Percentiles rank a stretch among this genome's conserved stretches.
Conservation (phyloP, 1,140 invertebrate genomes). For the Muscidifurax raptorellus region DNA sequence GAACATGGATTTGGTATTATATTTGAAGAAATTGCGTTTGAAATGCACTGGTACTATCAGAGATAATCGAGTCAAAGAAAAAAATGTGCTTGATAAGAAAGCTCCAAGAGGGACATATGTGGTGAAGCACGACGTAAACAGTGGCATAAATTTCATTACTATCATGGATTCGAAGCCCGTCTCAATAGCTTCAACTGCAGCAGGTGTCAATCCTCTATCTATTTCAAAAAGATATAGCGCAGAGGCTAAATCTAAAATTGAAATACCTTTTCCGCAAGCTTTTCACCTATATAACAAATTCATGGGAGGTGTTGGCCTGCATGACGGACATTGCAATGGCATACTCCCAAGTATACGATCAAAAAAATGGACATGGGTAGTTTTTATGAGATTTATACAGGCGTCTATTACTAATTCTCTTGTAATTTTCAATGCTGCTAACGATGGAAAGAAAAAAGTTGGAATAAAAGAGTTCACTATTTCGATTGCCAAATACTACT, state of each 20-base stretch:
- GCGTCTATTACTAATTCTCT: slow-evolving; percentile 43
- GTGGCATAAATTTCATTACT: slow-evolving; percentile 54
- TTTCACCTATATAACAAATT: no score
- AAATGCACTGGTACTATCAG: slow-evolving; percentile 49
- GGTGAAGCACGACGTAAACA: slow-evolving; percentile 52
- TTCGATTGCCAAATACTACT: slow-evolving; percentile 35
- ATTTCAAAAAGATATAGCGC: slow-evolving; percentile 17
- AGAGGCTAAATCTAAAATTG: slow-evolving; percentile 34
- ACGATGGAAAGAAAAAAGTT: no score
- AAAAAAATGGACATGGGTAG: slow-evolving; percentile 56
- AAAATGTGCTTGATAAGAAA: slow-evolving; percentile 50
- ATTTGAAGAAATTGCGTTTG: slow-evolving; percentile 50
- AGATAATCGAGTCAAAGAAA: slow-evolving; percentile 46
- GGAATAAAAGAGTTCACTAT: no score
- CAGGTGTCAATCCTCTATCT: slow-evolving; percentile 40
- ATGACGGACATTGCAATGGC: slow-evolving; percentile 54
- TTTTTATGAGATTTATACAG: background rate
- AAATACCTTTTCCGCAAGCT: no score
- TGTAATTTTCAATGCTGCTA: slow-evolving; percentile 42
- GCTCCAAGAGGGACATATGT: slow-evolving; percentile 46
- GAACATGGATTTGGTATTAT: background rate
- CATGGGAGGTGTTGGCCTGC: slow-evolving; percentile 50
- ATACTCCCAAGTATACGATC: slow-evolving; percentile 48
- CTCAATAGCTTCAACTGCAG: slow-evolving; percentile 50
- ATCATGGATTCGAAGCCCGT: slow-evolving; percentile 53